Conservation (phyloP, 2,797 vertebrate genomes). For the Gadopsis marmoratus region DNA sequence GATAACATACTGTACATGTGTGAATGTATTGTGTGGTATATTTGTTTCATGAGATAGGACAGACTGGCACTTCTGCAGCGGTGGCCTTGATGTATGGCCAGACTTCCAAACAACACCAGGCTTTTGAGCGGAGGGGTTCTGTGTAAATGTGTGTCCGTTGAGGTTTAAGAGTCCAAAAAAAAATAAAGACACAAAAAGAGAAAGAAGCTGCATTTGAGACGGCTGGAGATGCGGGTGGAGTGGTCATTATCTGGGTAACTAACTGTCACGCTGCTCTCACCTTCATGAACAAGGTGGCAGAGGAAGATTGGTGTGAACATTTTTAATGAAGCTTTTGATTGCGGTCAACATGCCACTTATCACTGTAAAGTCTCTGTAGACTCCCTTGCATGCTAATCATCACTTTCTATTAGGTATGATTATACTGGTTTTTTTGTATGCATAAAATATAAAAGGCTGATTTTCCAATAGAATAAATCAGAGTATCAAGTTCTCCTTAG, state of each 20-base stretch:
- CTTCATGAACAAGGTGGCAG: conserved; percentile 23
- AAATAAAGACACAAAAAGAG: neutral
- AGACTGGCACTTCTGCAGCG: neutral
- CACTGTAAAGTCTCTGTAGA: conserved; percentile 9
- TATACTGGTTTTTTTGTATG: too few relatives aligned
- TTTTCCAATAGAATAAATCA: neutral
- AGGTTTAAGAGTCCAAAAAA: conserved; percentile 17
- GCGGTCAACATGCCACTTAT: conserved; percentile 50
- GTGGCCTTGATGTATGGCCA: conserved; percentile 26
- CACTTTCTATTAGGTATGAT: neutral
- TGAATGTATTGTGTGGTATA: neutral
- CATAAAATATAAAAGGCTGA: neutral
- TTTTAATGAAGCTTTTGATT: conserved; percentile 65
- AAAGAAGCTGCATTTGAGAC: neutral
- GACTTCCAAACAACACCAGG: conserved; percentile 5
- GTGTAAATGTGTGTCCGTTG: conserved; percentile 18
- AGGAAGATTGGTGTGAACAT: conserved; percentile 51
- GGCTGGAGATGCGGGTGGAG: neutral
- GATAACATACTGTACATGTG: neutral
- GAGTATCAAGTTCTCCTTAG: neutral
- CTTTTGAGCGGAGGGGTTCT: conserved; percentile 24
- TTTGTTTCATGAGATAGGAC: conserved; percentile 8
- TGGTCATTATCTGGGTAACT: neutral
- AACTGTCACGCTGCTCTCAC: conserved; percentile 32
- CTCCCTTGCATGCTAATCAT: conserved; percentile 35